Conservation (phyloP, 2,888 invertebrate genomes). For the Xiphydria camelus region DNA sequence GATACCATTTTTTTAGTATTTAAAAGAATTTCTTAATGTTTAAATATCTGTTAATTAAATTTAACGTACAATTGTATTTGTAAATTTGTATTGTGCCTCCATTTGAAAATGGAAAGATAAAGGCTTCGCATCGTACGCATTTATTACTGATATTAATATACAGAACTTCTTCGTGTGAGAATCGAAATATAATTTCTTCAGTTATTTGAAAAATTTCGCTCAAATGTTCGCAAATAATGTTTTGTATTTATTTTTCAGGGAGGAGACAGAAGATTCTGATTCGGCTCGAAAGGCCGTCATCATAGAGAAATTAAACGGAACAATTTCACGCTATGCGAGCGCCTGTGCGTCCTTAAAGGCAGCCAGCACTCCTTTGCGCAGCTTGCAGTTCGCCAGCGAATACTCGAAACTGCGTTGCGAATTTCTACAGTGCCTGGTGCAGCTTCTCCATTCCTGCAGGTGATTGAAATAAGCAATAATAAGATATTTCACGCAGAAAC, state of each 20-base stretch:
- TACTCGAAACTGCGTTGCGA: conserved; percentile 76
- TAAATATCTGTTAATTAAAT: no score
- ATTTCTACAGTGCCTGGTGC: conserved; percentile 70
- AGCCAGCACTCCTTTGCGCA: conserved; percentile 67
- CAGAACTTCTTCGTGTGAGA: no score
- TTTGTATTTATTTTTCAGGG: conserved; percentile 25
- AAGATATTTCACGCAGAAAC: no score
- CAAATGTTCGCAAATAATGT: no score
- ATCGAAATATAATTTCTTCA: conserved; percentile 1
- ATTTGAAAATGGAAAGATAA: no score
- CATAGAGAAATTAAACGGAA: conserved; percentile 49
- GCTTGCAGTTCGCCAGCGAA: conserved; percentile 74
- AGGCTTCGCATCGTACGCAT: not conserved
- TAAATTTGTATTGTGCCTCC: no score
- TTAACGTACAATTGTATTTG: no score
- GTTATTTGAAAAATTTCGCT: conserved; percentile 1
- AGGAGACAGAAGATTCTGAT: conserved; percentile 33
- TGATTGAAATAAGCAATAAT: conserved; percentile 8
- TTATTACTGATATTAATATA: no score
- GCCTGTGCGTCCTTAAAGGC: conserved; percentile 62
- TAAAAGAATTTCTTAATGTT: no score
- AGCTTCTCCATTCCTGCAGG: conserved; percentile 70
- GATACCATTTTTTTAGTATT: no score
- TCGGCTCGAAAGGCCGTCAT: conserved; percentile 36
- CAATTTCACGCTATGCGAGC: conserved; percentile 51